phyloP scores from a whole-genome alignment of 2,888 invertebrate genomes.

The Netelia inedita region DNA sequence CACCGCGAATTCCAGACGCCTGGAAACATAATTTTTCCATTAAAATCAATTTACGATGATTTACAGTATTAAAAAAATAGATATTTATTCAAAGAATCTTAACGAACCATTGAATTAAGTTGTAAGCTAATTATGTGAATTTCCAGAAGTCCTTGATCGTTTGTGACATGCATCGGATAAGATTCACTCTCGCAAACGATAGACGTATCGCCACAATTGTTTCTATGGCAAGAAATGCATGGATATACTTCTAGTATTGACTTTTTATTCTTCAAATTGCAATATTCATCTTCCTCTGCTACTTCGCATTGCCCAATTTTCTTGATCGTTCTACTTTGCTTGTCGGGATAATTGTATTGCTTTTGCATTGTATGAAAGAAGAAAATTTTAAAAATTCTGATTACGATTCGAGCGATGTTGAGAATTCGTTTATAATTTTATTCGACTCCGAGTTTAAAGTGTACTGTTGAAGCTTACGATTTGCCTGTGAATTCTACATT shows the following conservation, averaged over 20 bases:
- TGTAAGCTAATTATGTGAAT: constrained; percentile 77
- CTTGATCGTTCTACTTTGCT: background rate
- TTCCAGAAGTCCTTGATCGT: constrained; percentile 78
- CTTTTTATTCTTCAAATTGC: background rate
- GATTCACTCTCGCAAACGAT: constrained; percentile 39
- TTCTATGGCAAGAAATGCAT: constrained; percentile 41
- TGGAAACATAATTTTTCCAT: constrained; percentile 5
- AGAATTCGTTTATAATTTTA: background rate
- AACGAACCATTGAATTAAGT: constrained; percentile 76
- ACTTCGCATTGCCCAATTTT: constrained; percentile 9
- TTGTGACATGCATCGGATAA: constrained; percentile 73
- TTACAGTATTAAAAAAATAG: background rate
- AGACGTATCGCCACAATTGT: constrained; percentile 60
- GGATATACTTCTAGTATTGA: background rate
- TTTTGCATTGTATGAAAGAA: constrained; percentile 11
- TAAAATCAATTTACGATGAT: background rate
- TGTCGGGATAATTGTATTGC: constrained; percentile 3
- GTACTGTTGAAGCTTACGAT: constrained; percentile 47
- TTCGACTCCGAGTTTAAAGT: background rate
- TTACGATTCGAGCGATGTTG: constrained; percentile 42
- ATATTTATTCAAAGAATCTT: background rate
- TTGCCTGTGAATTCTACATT: constrained; percentile 23
- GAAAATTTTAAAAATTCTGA: constrained; percentile 44
- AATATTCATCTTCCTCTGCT: constrained; percentile 18
- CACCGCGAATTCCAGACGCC: constrained; percentile 40